Evolutionary conservation across 2,888 invertebrate species (phyloP).

Genomic region (Acholoe squamosa): DNA sequence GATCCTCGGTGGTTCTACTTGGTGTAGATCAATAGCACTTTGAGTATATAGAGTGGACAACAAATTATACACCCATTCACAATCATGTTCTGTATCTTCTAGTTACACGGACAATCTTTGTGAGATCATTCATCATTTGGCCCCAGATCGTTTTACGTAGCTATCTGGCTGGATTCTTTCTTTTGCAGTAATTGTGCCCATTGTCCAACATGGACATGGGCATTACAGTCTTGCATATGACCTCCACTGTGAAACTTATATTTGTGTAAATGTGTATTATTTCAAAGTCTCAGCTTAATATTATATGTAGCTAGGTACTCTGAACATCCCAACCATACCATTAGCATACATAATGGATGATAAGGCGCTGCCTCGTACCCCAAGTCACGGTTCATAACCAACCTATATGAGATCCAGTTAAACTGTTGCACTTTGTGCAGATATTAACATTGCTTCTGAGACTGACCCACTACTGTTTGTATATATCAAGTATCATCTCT

Average conservation of each 20-base stretch:
- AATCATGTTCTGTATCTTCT: not conserved
- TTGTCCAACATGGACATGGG: too few species aligned
- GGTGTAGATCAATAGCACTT: not conserved
- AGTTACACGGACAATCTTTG: conserved; percentile 15
- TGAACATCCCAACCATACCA: not conserved
- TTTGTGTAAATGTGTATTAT: too few species aligned
- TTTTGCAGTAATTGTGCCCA: not conserved
- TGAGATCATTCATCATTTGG: conserved; percentile 51
- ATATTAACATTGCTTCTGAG: conserved; percentile 11
- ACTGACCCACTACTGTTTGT: not conserved
- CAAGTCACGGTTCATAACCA: conserved; percentile 12
- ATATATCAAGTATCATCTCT: not conserved
- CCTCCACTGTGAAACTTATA: too few species aligned
- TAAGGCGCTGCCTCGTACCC: not conserved
- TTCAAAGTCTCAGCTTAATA: too few species aligned
- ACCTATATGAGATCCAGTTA: conserved; percentile 32
- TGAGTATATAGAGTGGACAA: not conserved
- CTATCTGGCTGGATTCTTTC: conserved; percentile 4
- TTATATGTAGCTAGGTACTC: not conserved
- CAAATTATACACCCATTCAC: not conserved
- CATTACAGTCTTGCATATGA: not conserved
- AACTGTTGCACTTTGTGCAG: conserved; percentile 43
- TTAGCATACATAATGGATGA: not conserved
- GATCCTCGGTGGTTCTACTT: not conserved
- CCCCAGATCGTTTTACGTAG: not conserved